Conservation (phyloP, 2,113 vertebrate genomes). For the Eublepharis macularius region DNA sequence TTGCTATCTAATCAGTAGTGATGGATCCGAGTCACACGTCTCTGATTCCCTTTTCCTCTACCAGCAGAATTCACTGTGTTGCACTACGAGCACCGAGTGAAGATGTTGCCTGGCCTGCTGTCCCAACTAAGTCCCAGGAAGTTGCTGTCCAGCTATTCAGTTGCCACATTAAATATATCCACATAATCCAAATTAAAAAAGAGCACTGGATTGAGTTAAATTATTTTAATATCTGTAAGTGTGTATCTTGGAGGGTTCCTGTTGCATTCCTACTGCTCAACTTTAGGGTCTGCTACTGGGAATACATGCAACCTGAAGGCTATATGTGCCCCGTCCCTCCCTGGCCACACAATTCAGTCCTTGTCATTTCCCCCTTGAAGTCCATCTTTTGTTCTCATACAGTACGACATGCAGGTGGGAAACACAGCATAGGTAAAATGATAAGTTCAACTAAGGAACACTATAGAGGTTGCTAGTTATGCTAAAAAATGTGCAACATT, state of each 20-base stretch:
- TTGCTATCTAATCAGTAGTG: neutral
- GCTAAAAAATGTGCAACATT: neutral
- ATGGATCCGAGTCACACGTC: neutral
- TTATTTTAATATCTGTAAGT: neutral
- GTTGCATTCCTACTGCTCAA: neutral
- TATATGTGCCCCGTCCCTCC: neutral
- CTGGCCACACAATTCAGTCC: neutral
- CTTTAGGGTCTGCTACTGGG: neutral
- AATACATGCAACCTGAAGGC: neutral
- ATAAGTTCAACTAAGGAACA: neutral
- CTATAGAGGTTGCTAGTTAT: neutral
- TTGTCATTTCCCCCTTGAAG: neutral
- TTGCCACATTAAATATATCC: neutral
- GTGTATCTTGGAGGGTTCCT: neutral
- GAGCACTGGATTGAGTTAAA: too few relatives aligned
- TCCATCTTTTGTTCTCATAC: neutral
- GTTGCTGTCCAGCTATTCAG: neutral
- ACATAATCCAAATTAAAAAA: neutral
- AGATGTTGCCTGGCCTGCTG: too few relatives aligned
- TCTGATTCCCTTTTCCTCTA: too few relatives aligned
- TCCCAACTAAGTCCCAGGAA: neutral
- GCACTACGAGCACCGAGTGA: neutral
- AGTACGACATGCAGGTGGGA: neutral
- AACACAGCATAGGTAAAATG: neutral
- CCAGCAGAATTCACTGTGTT: neutral